phyloP scores from a whole-genome alignment of 2,888 invertebrate species.

The Polyommatus icarus region DNA sequence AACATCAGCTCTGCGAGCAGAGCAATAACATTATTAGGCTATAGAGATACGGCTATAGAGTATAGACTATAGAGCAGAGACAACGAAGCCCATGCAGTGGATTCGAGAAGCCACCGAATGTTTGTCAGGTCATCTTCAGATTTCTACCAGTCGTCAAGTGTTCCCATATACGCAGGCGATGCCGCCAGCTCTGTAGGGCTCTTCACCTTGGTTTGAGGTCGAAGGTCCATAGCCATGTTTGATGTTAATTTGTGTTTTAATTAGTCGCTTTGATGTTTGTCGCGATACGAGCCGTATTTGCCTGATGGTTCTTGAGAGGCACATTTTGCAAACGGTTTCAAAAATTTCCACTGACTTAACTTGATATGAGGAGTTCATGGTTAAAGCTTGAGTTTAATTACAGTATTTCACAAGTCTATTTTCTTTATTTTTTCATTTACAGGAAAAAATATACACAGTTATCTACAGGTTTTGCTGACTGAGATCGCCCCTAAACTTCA shows the following conservation, averaged over 20 bases:
- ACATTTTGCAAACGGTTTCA: neutral
- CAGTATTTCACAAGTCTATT: neutral
- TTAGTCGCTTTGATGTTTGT: slow-evolving; percentile 1
- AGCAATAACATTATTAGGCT: too few relatives aligned
- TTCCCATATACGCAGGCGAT: neutral
- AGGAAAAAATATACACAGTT: neutral
- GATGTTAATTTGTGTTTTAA: neutral
- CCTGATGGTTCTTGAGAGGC: neutral
- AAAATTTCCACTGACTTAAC: neutral
- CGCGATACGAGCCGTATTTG: neutral
- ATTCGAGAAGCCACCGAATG: neutral
- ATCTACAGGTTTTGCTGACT: neutral
- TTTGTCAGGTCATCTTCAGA: neutral
- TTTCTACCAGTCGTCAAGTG: neutral
- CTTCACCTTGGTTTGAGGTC: slow-evolving; percentile 2
- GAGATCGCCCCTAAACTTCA: too few relatives aligned
- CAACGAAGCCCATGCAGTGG: too few relatives aligned
- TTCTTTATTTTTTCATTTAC: neutral
- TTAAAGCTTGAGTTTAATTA: neutral
- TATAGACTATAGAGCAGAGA: too few relatives aligned
- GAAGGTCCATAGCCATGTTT: neutral
- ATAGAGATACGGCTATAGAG: too few relatives aligned
- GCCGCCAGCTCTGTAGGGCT: neutral
- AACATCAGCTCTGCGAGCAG: too few relatives aligned
- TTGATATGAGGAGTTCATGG: neutral